Base-by-base conservation (phyloP, 2,113 vertebrate species). In the Aptenodytes patagonicus region DNA sequence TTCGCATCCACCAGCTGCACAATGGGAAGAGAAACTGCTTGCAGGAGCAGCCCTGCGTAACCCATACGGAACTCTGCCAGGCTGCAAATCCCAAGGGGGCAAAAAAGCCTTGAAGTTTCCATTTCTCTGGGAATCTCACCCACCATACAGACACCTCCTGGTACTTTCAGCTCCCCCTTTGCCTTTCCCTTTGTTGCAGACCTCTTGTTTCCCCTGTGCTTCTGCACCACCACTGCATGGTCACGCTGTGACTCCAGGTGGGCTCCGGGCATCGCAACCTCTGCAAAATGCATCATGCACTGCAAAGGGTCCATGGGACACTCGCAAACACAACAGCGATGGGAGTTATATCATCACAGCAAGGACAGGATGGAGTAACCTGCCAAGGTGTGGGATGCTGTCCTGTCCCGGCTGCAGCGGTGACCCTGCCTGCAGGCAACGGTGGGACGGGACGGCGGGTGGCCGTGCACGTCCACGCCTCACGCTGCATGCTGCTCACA, bases 281-380 rank as follows among this genome's bases (percentile, higher is more conserved):
- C 68, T 29, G 52, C 60, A 29, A 58, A 61, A 47, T 3, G 54
- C 44, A 15, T 11, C 44, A 7, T 0, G 3, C 29, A 3, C 5
- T 4, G 44, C 20, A 3, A 44, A 44, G 42, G 44, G 25, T 55
- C 69, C 13, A 1, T 0, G 10, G 20, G 60, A 13, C 1, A 22
- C 26, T 26, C 77, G 17, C 17, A 29, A 3, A 46, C 8, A 0
- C 0, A 3, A 9, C 57, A 28, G 73, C 1, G 0, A 1, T 1
- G 26, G 54, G 57, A 52, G 32, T 7, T 6, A 0, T 0, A 12
- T 6, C 65, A 22, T 69, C 70, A 15, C 19, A 10, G 61, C 26
- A 12, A 36, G 66, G 51, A 40, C 26, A 54, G 42, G 42, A 19
- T 1, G 13, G 57, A 29, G 36, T 36, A 16, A 11, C 40, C 52